Evolutionary conservation across 2,797 vertebrate genomes (phyloP).

Genomic region (Lepilemur ruficaudatus): DNA sequence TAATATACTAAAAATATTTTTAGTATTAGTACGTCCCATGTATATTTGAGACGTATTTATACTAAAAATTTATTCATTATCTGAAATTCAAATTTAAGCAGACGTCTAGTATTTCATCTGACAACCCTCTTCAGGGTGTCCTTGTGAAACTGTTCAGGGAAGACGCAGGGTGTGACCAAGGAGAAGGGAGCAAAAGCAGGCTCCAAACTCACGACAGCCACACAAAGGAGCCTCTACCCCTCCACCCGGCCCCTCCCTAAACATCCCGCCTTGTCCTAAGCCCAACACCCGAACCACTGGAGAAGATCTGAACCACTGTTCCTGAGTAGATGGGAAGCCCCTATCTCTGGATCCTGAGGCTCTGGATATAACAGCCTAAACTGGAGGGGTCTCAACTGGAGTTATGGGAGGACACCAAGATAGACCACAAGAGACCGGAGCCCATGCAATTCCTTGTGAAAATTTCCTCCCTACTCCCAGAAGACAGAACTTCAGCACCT

Average conservation of each 20-base stretch:
- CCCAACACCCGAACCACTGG: background rate
- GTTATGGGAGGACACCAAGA: too few species aligned
- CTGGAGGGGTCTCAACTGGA: background rate
- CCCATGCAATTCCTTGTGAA: background rate
- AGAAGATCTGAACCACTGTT: background rate
- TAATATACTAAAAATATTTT: background rate
- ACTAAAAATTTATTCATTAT: background rate
- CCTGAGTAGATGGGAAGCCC: background rate
- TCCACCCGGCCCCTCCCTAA: too few species aligned
- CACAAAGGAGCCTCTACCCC: rapidly evolving
- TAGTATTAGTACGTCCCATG: background rate
- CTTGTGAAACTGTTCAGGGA: background rate
- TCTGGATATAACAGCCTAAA: background rate
- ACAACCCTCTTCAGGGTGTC: background rate
- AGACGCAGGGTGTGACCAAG: background rate
- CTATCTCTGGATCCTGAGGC: background rate
- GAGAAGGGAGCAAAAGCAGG: background rate
- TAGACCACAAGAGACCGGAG: too few species aligned
- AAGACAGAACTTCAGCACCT: background rate
- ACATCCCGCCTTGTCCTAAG: background rate
- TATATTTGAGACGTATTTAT: background rate
- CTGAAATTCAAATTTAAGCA: slow-evolving; percentile 44
- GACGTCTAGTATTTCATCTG: background rate
- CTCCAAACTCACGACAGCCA: background rate
- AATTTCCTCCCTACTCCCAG: background rate